These are phyloP conservation scores for Cyrtodaria siliqua DNA, from an alignment of 2,888 invertebrate genomes.

Conservation along the genomic window DNA sequence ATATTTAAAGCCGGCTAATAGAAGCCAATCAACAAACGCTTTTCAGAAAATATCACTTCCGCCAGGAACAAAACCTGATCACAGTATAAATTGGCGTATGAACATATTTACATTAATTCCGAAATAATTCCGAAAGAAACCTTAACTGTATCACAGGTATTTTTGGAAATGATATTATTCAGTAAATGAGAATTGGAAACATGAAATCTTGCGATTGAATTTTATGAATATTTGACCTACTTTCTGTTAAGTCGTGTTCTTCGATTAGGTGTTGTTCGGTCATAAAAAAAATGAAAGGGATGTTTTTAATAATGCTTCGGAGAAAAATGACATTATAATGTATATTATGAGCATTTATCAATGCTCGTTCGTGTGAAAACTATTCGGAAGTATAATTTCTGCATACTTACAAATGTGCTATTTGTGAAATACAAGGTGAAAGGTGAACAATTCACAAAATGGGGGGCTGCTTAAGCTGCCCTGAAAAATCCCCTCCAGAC, in stretches of 20 bases:
- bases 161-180: no score
- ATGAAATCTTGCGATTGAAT: not conserved
- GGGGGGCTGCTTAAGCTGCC: constrained; percentile 62
- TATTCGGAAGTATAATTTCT: no score
- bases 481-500: constrained; percentile 41
- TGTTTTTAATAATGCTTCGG: constrained; percentile 1
- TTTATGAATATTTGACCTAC: not conserved
- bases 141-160: no score
- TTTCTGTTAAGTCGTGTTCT: constrained; percentile 6
- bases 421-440: not conserved
- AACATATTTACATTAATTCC: no score
- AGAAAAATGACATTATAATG: not conserved
- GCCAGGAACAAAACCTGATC: no score
- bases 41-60: not conserved
- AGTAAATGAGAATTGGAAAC: no score
- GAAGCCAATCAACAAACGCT: constrained; percentile 4
- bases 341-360: not conserved
- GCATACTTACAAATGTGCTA: no score
- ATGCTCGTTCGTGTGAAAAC: no score
- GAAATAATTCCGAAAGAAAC: no score
- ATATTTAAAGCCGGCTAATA: constrained; percentile 1
- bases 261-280: constrained; percentile 25
- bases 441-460: constrained; percentile 19
- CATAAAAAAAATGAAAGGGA: constrained; percentile 7
- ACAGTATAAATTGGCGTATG: no score